Evolutionary conservation across 2,797 vertebrate species (phyloP).

Genomic region (Cephalopachus bancanus): DNA sequence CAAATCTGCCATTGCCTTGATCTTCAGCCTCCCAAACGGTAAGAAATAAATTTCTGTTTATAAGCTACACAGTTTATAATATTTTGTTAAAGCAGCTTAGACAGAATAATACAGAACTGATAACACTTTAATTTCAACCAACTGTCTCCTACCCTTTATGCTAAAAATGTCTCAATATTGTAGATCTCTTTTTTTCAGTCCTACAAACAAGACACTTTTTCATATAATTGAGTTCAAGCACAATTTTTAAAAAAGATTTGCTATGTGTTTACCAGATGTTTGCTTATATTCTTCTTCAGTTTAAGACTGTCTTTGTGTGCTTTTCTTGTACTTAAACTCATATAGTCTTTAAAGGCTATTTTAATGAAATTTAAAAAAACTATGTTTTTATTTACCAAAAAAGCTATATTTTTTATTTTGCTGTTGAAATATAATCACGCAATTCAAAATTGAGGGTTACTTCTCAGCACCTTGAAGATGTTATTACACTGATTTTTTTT

Average conservation of each 20-base stretch:
- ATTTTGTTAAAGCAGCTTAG: neutral
- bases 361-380: conserved; percentile 1
- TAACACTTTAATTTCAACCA: neutral
- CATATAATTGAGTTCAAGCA: neutral
- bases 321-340: neutral
- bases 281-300: neutral
- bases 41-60: neutral
- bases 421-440: neutral
- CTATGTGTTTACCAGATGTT: neutral
- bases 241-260: neutral
- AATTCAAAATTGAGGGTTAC: neutral
- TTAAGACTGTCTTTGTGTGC: neutral
- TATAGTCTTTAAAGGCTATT: neutral
- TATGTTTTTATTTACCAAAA: neutral
- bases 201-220: neutral
- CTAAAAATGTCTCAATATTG: neutral
- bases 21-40: neutral
- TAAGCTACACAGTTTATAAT: neutral
- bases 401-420: neutral
- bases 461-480: neutral
- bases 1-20: neutral
- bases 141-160: neutral
- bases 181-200: neutral
- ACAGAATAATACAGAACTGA: neutral
- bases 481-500: neutral